Conservation (phyloP, 2,797 vertebrate species). For the Alauda arvensis region DNA sequence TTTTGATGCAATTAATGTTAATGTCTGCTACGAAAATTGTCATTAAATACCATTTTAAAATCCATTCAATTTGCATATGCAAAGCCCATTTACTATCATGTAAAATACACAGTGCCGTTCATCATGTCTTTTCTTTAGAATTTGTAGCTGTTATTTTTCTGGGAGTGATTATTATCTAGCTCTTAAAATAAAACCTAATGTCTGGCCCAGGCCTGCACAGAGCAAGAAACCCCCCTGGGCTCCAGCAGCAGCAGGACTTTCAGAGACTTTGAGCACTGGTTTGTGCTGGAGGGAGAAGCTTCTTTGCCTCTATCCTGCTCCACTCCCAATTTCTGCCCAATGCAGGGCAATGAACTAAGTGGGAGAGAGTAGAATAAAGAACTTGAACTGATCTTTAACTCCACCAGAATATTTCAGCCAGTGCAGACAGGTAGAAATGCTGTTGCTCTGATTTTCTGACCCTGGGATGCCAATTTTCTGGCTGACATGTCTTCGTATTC, state of each 20-base stretch:
- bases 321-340: neutral
- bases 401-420: neutral
- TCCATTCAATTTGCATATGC: constrained; percentile 85
- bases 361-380: neutral
- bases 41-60: constrained; percentile 86
- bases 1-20: constrained; percentile 81
- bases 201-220: neutral
- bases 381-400: neutral
- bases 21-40: constrained; percentile 79
- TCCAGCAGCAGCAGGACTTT: neutral
- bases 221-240: neutral
- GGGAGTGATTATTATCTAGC: constrained; percentile 47
- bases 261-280: neutral
- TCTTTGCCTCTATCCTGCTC: neutral
- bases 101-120: constrained; percentile 50
- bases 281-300: neutral
- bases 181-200: constrained; percentile 55
- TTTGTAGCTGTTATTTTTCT: constrained; percentile 53
- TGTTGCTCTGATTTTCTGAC: neutral
- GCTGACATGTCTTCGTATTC: neutral
- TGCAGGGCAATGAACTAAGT: neutral
- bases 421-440: neutral
- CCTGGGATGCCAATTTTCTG: neutral
- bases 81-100: constrained; percentile 76
- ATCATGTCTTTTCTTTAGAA: constrained; percentile 59